A percentile compares a stretch with the other conserved stretches of the same genome.
Conservation (phyloP, 2,113 vertebrate genomes). For the Lucifuga dentata region DNA sequence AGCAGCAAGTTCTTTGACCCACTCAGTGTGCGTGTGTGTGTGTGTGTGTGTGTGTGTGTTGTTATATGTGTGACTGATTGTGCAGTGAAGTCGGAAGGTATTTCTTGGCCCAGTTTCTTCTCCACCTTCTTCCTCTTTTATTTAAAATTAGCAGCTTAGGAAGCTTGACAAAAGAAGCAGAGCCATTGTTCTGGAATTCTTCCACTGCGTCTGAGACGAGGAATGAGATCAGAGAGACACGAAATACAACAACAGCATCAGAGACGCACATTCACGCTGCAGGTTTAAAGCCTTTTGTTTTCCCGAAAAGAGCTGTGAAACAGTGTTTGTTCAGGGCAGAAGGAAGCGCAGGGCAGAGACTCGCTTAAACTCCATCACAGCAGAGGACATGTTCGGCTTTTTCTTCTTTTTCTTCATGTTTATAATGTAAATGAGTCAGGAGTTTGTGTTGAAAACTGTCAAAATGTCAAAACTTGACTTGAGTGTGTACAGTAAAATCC, state of each 20-base stretch:
- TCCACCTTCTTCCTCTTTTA: conserved; percentile 50
- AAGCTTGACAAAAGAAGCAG: conserved; percentile 63
- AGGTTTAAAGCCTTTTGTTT: background rate
- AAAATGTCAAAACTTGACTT: too few relatives aligned
- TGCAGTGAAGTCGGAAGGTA: conserved; percentile 32
- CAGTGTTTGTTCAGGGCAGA: too few relatives aligned
- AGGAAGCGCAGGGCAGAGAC: too few relatives aligned
- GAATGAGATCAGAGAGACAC: conserved; percentile 36
- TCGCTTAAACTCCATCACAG: too few relatives aligned
- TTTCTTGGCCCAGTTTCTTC: conserved; percentile 29
- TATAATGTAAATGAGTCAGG: too few relatives aligned
- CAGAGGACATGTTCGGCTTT: too few relatives aligned
- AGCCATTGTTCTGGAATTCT: conserved; percentile 73
- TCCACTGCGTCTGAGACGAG: conserved; percentile 23
- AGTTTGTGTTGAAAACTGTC: too few relatives aligned
- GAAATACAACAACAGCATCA: background rate
- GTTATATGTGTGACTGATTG: conserved; percentile 1
- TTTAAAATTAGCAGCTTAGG: conserved; percentile 77
- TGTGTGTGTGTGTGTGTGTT: conserved; percentile 1
- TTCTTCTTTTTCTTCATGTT: too few relatives aligned
- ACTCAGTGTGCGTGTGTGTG: background rate
- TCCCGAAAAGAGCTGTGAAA: background rate
- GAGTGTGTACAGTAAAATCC: too few relatives aligned
- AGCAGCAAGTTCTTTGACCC: background rate
- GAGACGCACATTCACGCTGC: background rate